Evolutionary conservation across 2,888 invertebrate genomes (phyloP).

Genomic region (Lottia scabra): DNA sequence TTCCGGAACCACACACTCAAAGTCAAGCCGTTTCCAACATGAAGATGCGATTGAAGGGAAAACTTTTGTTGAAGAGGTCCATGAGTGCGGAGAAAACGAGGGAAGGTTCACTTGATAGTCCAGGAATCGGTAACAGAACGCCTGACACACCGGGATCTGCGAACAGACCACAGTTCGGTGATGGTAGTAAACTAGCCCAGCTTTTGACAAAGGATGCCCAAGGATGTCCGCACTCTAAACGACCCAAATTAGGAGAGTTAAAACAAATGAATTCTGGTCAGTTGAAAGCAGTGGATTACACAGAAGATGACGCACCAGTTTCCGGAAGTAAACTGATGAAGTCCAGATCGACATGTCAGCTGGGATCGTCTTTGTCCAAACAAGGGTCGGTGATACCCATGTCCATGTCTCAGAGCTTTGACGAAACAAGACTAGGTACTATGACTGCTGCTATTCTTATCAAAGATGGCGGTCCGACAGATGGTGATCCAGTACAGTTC

Average conservation of each 20-base stretch:
- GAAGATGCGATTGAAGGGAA: slow-evolving; percentile 58
- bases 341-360: neutral
- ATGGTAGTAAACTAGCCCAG: neutral
- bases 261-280: neutral
- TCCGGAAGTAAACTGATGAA: neutral
- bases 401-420: neutral
- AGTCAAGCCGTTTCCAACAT: slow-evolving; percentile 8
- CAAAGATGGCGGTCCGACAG: neutral
- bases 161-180: neutral
- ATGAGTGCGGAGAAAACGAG: slow-evolving; percentile 54
- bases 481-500: neutral
- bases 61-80: slow-evolving; percentile 65
- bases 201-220: neutral
- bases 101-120: neutral
- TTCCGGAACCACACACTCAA: neutral
- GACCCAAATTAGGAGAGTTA: neutral
- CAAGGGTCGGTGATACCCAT: neutral
- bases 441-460: neutral
- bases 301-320: neutral
- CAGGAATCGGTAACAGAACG: neutral
- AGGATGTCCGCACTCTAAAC: neutral
- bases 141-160: neutral
- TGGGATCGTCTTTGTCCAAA: neutral
- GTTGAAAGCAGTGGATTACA: neutral
- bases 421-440: neutral